Evolutionary conservation across 2,113 vertebrate species (phyloP).

Genomic region (Chitala chitala): DNA sequence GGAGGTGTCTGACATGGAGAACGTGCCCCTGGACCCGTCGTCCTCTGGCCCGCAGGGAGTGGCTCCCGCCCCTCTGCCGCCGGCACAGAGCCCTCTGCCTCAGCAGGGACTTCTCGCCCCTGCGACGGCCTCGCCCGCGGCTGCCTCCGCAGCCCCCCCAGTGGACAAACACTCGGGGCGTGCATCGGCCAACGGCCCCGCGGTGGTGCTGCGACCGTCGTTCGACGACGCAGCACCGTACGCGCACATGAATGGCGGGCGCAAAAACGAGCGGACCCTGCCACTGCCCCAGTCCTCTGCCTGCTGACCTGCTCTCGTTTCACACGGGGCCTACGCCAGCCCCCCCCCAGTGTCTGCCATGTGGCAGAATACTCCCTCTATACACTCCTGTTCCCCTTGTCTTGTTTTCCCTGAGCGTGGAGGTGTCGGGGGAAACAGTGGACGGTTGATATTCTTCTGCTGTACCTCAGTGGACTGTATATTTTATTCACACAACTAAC

Average conservation of each 20-base stretch:
- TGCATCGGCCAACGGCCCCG: constrained; percentile 76
- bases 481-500: constrained; percentile 19
- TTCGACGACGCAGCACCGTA: constrained; percentile 87
- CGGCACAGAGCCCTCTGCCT: constrained; percentile 24
- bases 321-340: constrained; percentile 9
- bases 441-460: constrained; percentile 64
- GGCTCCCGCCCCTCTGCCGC: constrained; percentile 34
- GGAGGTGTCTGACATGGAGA: constrained; percentile 80
- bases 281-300: constrained; percentile 93
- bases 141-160: constrained; percentile 43
- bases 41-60: constrained; percentile 63
- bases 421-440: neutral
- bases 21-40: constrained; percentile 77
- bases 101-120: constrained; percentile 41
- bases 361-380: neutral
- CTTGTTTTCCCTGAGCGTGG: neutral
- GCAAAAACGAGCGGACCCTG: constrained; percentile 84
- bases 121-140: constrained; percentile 31
- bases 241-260: constrained; percentile 96
- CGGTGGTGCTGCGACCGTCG: constrained; percentile 68
- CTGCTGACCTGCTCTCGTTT: no score
- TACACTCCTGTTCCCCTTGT: constrained; percentile 2
- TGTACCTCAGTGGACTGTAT: constrained; percentile 74
- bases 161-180: constrained; percentile 75
- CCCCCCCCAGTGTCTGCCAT: neutral